Percentiles rank a stretch among this genome's conserved stretches.
phyloP scores from a whole-genome alignment of 2,888 invertebrate genomes.

The Bhutanitis thaidina region DNA sequence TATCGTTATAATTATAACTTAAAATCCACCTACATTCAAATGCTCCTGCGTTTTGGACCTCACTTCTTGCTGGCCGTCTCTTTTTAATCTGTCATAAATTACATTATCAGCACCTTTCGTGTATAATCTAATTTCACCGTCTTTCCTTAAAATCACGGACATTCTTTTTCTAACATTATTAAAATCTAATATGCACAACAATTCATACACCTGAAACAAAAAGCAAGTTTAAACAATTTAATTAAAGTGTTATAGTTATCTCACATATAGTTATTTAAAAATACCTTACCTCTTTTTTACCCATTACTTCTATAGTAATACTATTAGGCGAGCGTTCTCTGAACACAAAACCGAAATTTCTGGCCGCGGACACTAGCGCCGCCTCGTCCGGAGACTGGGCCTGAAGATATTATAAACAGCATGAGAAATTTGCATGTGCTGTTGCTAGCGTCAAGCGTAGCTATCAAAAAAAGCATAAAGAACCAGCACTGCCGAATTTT shows the following conservation, averaged over 20 bases:
- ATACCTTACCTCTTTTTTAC: constrained; percentile 82
- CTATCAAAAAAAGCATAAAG: too few species aligned
- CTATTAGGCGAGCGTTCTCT: constrained; percentile 94
- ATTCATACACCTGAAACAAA: constrained; percentile 90
- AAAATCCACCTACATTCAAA: constrained; percentile 86
- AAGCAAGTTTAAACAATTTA: background rate
- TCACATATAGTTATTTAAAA: too few species aligned
- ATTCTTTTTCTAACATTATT: constrained; percentile 99
- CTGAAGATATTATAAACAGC: constrained; percentile 49
- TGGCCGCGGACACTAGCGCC: constrained; percentile 97
- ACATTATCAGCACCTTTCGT: constrained; percentile 99
- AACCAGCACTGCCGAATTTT: too few species aligned
- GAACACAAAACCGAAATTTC: constrained; percentile 99
- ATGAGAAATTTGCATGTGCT: too few species aligned
- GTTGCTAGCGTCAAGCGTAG: too few species aligned
- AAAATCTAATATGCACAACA: constrained; percentile 98
- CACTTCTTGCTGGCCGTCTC: constrained; percentile 84
- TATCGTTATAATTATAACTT: background rate
- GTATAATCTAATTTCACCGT: constrained; percentile 91
- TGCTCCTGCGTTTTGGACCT: constrained; percentile 94
- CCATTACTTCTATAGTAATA: constrained; percentile 94
- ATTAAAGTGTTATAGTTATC: too few species aligned
- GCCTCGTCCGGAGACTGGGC: constrained; percentile 99
- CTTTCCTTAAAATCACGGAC: constrained; percentile 95
- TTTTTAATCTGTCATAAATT: constrained; percentile 94